Evolutionary conservation across 2,797 vertebrate species (phyloP).

Genomic region (Huso huso): DNA sequence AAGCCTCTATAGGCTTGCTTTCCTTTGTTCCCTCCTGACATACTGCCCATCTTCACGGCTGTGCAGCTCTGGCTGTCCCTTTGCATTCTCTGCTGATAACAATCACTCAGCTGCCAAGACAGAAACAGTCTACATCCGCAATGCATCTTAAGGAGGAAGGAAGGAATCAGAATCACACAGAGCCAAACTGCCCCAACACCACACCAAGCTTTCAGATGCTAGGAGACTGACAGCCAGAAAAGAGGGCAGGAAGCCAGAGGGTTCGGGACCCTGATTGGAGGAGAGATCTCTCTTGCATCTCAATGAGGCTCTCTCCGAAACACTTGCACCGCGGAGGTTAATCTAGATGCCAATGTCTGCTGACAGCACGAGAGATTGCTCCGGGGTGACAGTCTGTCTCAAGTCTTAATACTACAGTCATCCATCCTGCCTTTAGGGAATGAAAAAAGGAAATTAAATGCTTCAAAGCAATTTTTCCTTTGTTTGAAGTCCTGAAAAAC

Average conservation of each 20-base stretch:
- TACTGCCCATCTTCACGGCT: neutral
- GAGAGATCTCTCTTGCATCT: constrained; percentile 51
- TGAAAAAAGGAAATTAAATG: constrained; percentile 34
- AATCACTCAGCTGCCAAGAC: constrained; percentile 4
- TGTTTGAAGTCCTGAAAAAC: no score
- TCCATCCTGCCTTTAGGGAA: constrained; percentile 60
- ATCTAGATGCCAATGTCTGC: constrained; percentile 80
- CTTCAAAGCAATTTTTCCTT: neutral
- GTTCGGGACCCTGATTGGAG: constrained; percentile 37
- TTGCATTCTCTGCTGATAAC: neutral
- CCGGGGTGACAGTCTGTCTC: constrained; percentile 59
- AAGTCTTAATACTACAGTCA: constrained; percentile 71
- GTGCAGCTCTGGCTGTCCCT: neutral
- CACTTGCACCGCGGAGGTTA: constrained; percentile 75
- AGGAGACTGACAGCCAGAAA: constrained; percentile 34
- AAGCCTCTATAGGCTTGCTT: neutral
- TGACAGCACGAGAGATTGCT: constrained; percentile 71
- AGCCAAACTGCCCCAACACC: constrained; percentile 22
- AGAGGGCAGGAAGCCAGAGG: constrained; percentile 38
- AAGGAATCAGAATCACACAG: constrained; percentile 10
- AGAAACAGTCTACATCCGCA: neutral
- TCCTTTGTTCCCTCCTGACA: neutral
- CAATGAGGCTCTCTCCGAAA: constrained; percentile 65
- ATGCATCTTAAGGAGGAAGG: neutral
- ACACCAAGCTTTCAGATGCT: constrained; percentile 29